phyloP scores from a whole-genome alignment of 37 sponge, comb jelly and placozoan genomes.

The Axinella damicornis region DNA sequence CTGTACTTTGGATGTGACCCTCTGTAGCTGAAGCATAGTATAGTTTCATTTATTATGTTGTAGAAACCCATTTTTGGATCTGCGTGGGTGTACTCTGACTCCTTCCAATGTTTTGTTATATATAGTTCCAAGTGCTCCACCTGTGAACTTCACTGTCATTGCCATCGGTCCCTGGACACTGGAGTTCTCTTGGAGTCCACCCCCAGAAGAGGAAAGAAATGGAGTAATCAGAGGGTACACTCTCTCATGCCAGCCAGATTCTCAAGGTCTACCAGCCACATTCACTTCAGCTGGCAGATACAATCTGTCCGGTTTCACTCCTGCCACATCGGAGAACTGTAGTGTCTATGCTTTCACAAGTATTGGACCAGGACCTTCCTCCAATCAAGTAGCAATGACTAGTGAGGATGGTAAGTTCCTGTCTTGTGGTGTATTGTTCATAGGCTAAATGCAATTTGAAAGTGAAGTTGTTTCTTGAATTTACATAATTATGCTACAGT shows the following conservation, averaged over 20 bases:
- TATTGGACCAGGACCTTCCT: slow-evolving; percentile 34
- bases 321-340: neutral
- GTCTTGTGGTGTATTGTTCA: too few relatives aligned
- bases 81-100: too few relatives aligned
- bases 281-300: neutral
- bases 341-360: slow-evolving; percentile 1
- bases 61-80: too few relatives aligned
- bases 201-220: neutral
- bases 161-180: neutral
- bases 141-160: neutral
- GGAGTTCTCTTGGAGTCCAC: neutral
- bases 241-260: neutral
- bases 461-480: too few relatives aligned
- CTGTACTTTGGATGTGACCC: too few relatives aligned
- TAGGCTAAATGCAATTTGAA: too few relatives aligned
- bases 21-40: too few relatives aligned
- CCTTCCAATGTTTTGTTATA: neutral
- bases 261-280: neutral
- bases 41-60: too few relatives aligned
- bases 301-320: neutral
- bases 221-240: neutral
- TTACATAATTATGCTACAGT: too few relatives aligned
- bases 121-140: neutral
- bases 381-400: neutral
- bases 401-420: slow-evolving; percentile 6